Evolutionary conservation across 2,797 vertebrate species (phyloP).

Genomic region (Carapus acus): DNA sequence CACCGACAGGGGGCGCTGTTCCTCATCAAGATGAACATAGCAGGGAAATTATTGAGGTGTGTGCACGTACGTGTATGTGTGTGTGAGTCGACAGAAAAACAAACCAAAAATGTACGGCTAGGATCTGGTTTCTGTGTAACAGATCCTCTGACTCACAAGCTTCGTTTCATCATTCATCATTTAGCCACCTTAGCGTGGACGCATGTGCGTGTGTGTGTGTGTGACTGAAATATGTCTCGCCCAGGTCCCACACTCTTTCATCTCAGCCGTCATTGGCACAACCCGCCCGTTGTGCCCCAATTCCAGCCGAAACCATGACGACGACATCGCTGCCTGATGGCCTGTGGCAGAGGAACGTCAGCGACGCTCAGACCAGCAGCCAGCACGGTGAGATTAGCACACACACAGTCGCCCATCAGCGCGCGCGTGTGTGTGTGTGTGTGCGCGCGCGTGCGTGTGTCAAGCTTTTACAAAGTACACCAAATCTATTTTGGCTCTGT

Average conservation of each 20-base stretch:
- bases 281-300: neutral
- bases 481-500: no score
- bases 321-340: constrained; percentile 40
- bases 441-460: no score
- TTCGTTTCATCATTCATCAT: constrained; percentile 1
- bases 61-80: no score
- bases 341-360: constrained; percentile 39
- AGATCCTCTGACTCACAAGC: neutral
- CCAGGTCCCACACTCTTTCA: constrained; percentile 19
- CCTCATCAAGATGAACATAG: no score
- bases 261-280: neutral
- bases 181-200: no score
- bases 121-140: no score
- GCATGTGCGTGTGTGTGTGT: constrained; percentile 4
- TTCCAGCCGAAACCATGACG: constrained; percentile 53
- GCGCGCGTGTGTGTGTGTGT: neutral
- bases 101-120: no score
- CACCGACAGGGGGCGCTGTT: no score
- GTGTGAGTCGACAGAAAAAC: no score
- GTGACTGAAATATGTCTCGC: constrained; percentile 10
- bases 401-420: neutral
- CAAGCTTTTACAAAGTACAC: no score
- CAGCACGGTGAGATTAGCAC: constrained; percentile 45
- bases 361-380: constrained; percentile 16
- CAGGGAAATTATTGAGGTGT: no score